A percentile compares a stretch with the other conserved stretches of the same genome.
phyloP scores from a whole-genome alignment of 2,113 vertebrate genomes.

The Aspidoscelis tigris region DNA sequence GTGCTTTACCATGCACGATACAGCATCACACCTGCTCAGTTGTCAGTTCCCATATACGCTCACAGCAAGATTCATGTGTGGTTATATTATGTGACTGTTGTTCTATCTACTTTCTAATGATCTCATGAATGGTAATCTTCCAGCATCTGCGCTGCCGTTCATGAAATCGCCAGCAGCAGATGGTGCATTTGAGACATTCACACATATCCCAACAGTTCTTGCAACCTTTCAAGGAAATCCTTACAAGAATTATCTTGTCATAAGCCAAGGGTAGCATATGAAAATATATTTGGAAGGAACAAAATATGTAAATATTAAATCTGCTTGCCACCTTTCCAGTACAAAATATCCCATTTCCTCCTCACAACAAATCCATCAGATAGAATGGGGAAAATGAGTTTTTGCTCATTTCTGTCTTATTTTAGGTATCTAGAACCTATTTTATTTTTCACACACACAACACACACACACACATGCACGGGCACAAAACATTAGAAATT shows the following conservation, averaged over 20 bases:
- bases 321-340: neutral
- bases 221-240: neutral
- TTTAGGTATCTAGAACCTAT: neutral
- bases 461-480: neutral
- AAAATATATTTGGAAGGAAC: neutral
- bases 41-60: neutral
- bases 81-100: neutral
- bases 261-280: neutral
- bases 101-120: neutral
- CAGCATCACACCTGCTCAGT: too few relatives aligned
- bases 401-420: neutral
- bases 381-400: neutral
- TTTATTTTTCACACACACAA: neutral
- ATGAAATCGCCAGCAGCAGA: neutral
- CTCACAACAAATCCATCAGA: neutral
- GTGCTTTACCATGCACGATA: neutral
- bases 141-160: constrained; percentile 4
- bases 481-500: too few relatives aligned
- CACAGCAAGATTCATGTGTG: neutral
- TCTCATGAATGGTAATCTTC: neutral
- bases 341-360: neutral
- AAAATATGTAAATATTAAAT: neutral
- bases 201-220: neutral
- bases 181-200: constrained; percentile 6
- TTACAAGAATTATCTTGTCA: neutral